These are phyloP conservation scores for Lasioglossum oenotherae DNA, from an alignment of 2,888 invertebrate species.

Conservation along the genomic window DNA sequence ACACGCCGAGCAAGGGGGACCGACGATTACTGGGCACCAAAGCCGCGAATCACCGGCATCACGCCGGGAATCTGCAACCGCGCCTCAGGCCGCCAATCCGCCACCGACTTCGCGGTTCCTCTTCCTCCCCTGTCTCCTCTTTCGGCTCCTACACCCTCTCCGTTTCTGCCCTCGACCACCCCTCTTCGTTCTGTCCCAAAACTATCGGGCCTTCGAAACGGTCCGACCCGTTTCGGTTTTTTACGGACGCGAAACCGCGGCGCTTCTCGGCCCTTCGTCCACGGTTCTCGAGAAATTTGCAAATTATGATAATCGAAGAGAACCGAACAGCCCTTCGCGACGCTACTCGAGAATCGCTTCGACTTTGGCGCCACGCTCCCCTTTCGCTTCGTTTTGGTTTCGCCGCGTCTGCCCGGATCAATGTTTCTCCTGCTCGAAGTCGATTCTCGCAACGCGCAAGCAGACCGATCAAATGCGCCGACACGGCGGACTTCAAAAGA, in stretches of 20 bases:
- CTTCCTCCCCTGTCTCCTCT: slow-evolving; percentile 49
- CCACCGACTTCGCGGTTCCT: slow-evolving; percentile 75
- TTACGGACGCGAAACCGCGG: slow-evolving; percentile 61
- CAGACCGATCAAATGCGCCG: not conserved
- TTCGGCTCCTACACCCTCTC: slow-evolving; percentile 38
- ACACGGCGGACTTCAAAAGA: not conserved
- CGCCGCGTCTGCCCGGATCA: not conserved
- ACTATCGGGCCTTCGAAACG: slow-evolving; percentile 48
- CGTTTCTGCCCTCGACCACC: slow-evolving; percentile 36
- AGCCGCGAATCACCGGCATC: slow-evolving; percentile 84
- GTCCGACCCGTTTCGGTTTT: slow-evolving; percentile 49
- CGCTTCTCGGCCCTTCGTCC: slow-evolving; percentile 64
- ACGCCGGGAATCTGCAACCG: slow-evolving; percentile 83
- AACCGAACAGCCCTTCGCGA: slow-evolving; percentile 61
- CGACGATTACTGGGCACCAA: slow-evolving; percentile 83
- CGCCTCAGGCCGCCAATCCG: slow-evolving; percentile 84
- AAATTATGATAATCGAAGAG: slow-evolving; percentile 80
- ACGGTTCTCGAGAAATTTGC: slow-evolving; percentile 76
- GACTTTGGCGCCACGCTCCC: slow-evolving; percentile 69
- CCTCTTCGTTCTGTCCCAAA: slow-evolving; percentile 35
- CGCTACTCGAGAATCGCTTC: slow-evolving; percentile 68
- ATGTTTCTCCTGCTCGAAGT: not conserved
- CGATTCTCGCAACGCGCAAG: not conserved
- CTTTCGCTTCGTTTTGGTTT: slow-evolving; percentile 25
- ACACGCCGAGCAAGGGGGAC: slow-evolving; percentile 78